phyloP scores from a whole-genome alignment of 1,140 invertebrate genomes.

The Phymorhynchus buccinoides region DNA sequence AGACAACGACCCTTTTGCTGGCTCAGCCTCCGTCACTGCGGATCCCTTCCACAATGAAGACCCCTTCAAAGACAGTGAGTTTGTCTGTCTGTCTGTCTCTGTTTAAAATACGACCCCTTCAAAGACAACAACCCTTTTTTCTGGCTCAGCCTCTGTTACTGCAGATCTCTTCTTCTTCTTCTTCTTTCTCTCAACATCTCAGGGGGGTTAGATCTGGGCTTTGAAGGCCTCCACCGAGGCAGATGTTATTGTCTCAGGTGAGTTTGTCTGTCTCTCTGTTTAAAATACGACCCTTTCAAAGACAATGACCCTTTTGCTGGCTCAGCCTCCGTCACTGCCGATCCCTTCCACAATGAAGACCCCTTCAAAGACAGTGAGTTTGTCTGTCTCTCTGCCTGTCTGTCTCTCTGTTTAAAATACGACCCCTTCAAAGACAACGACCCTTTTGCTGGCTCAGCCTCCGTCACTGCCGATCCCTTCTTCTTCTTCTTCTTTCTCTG shows the following conservation, averaged over 20 bases:
- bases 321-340: constrained; percentile 46
- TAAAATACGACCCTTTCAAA: constrained; percentile 72
- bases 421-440: constrained; percentile 75
- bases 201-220: too few relatives aligned
- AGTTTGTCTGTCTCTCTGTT: constrained; percentile 34
- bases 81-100: not conserved
- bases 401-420: constrained; percentile 59
- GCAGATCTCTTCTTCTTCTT: constrained; percentile 52
- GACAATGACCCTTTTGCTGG: constrained; percentile 78
- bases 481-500: not conserved
- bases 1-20: constrained; percentile 78
- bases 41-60: constrained; percentile 67
- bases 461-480: constrained; percentile 51
- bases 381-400: not conserved
- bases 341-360: constrained; percentile 66
- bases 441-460: constrained; percentile 76
- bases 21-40: constrained; percentile 49
- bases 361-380: constrained; percentile 74
- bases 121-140: constrained; percentile 77
- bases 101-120: constrained; percentile 69
- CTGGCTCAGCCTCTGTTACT: constrained; percentile 62
- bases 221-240: too few relatives aligned
- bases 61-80: constrained; percentile 74
- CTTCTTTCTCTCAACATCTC: not conserved
- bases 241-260: too few relatives aligned